These are phyloP conservation scores for Beroe forskalii DNA, from an alignment of 37 sponge, comb jelly and placozoan species.

Conservation along the genomic window DNA sequence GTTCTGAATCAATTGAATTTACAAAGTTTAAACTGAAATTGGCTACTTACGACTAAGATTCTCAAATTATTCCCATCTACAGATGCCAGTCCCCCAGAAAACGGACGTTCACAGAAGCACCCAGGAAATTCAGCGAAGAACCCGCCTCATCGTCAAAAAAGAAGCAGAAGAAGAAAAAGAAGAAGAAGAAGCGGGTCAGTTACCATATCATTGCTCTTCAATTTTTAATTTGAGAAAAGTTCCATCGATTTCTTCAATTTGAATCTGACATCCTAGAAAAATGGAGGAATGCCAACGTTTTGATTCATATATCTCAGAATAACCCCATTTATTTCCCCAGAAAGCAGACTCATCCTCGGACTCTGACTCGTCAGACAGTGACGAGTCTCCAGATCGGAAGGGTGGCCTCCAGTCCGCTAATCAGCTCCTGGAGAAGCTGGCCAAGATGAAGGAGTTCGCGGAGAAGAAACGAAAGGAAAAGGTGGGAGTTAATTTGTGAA, in stretches of 20 bases:
- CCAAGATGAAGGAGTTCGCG: constrained; percentile 47
- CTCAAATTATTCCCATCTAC: neutral
- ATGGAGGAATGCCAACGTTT: too few relatives aligned
- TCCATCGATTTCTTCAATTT: too few relatives aligned
- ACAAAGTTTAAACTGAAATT: too few relatives aligned
- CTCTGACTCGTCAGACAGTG: constrained; percentile 5
- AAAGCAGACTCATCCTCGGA: neutral
- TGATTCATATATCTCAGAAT: too few relatives aligned
- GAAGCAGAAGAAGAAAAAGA: neutral
- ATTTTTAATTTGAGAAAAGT: too few relatives aligned
- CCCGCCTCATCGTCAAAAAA: neutral
- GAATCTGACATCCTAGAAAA: too few relatives aligned
- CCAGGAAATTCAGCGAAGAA: constrained; percentile 28
- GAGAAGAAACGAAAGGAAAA: constrained; percentile 30
- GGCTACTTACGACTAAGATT: neutral
- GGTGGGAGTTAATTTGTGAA: too few relatives aligned
- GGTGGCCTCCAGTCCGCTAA: constrained; percentile 33
- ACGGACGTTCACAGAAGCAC: constrained; percentile 33
- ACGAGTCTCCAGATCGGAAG: constrained; percentile 16
- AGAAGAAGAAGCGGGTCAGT: neutral
- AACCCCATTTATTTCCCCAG: neutral
- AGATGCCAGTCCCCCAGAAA: constrained; percentile 41
- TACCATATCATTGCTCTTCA: too few relatives aligned
- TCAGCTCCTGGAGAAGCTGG: constrained; percentile 49
- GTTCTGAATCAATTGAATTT: too few relatives aligned